Evolutionary conservation across 2,797 vertebrate species (phyloP).

Genomic region (Octomys mimax): DNA sequence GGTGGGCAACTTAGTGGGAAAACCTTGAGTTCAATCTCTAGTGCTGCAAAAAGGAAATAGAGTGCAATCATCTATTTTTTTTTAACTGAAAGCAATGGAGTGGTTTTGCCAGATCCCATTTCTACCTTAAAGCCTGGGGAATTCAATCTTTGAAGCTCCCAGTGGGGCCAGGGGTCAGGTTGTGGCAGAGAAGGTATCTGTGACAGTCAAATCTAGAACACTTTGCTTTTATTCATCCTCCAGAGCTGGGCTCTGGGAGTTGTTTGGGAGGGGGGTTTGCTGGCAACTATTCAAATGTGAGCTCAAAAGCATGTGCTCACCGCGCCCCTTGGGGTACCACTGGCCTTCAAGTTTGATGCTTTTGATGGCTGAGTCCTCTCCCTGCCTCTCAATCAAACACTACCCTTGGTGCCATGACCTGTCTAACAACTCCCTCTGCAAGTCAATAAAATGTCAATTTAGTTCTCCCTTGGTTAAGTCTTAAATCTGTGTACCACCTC

Average conservation of each 20-base stretch:
- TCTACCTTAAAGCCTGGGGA: not conserved
- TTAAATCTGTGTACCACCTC: conserved; percentile 84
- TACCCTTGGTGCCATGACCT: conserved; percentile 83
- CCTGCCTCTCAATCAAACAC: not conserved
- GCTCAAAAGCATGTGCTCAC: not conserved
- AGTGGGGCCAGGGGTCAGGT: not conserved
- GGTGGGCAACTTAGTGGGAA: not conserved
- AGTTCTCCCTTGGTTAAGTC: conserved; percentile 84
- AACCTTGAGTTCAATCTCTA: not conserved
- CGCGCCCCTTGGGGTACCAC: not conserved
- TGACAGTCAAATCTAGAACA: not conserved
- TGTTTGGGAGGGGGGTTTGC: fast-evolving
- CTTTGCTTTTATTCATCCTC: not conserved
- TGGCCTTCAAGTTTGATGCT: conserved; percentile 63
- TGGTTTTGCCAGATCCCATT: not conserved
- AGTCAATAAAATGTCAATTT: conserved; percentile 85
- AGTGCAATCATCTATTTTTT: not conserved
- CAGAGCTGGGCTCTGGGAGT: not conserved
- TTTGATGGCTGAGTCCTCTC: conserved; percentile 74
- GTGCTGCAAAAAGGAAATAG: not conserved
- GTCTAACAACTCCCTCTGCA: conserved; percentile 83
- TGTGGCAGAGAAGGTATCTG: not conserved
- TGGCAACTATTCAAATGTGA: not conserved
- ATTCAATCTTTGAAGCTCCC: not conserved
- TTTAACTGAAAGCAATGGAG: not conserved